Base-by-base conservation (phyloP, 2,113 vertebrate genomes). In the Hystrix cristata region DNA sequence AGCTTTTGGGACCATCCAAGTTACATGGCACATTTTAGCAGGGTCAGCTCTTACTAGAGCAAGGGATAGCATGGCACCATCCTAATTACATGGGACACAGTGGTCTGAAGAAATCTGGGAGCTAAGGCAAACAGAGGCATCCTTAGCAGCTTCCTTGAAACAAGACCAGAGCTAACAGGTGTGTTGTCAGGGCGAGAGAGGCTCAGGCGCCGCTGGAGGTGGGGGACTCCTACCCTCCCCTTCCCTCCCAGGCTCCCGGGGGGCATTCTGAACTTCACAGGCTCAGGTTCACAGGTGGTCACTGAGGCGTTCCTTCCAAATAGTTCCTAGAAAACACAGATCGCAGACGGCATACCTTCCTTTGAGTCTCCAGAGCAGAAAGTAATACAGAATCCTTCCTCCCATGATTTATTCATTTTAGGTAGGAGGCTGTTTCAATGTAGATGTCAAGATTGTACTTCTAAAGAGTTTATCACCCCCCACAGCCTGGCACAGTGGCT, bases 291-390 rank as follows among this genome's bases (percentile, higher is more conserved):
- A 90, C 88, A 34, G 69, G 25, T 92, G 81, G 87, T 96, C 7
- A 0, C 91, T 82, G 76, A 48, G 34, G 74, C 76, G 95, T 92
- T 71, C n/a, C 79, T 92, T 95, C 76, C 85, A 87, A 89, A 87
- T 43, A 29, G 27, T 46, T 80, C 51, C 87, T 55, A 76, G 31
- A 64, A 95, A 87, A 93, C 43, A 82, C 31, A 93, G 60, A 90
- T 48, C 46, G 48, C 27, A 5, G 62, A 80, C 64, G 74, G 65
- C 46, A 80, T 5, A 59, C 43, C 55, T 85, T 87, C 53, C 62
- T 92, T 93, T 90, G 76, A 93, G 64, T 90, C 92, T 93, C 90
- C 29, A 92, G 78, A 29, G 62, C 80, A 79, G 27, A 7, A 91
- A 13, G 57, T 90, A 78, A 79, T 16, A 80, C 12, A 84, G 80